Evolutionary conservation across 2,888 invertebrate species (phyloP).

Genomic region (Apamea epomidion): DNA sequence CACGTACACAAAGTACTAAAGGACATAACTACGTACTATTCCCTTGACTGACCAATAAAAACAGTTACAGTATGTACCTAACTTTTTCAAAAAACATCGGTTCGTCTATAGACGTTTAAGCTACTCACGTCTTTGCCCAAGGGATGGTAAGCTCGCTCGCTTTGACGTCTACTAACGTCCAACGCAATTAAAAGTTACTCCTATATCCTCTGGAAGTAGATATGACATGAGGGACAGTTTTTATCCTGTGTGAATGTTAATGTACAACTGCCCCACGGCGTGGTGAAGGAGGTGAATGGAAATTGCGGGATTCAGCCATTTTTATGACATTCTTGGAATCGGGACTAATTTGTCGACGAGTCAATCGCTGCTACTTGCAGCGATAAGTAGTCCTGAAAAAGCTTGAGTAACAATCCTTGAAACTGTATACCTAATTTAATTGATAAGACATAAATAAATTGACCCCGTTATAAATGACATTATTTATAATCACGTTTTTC

Average conservation of each 20-base stretch:
- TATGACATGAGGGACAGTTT: slow-evolving; percentile 56
- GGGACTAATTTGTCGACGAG: background rate
- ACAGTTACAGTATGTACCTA: slow-evolving; percentile 32
- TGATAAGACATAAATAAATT: background rate
- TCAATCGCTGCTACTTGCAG: background rate
- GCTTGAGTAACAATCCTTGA: background rate
- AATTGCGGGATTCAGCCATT: background rate
- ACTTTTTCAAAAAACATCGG: slow-evolving; percentile 45
- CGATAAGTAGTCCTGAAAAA: background rate
- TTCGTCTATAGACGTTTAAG: slow-evolving; percentile 37
- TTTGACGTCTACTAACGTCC: slow-evolving; percentile 59
- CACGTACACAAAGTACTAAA: slow-evolving; percentile 27
- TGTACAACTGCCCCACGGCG: background rate
- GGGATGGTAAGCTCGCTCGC: slow-evolving; percentile 47
- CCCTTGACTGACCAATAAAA: slow-evolving; percentile 44
- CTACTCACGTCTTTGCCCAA: slow-evolving; percentile 45
- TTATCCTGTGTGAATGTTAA: slow-evolving; percentile 35
- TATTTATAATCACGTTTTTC: background rate
- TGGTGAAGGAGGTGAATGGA: background rate
- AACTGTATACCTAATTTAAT: too few species aligned
- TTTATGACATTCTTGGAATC: background rate
- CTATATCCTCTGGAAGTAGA: slow-evolving; percentile 46
- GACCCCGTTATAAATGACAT: background rate
- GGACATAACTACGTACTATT: slow-evolving; percentile 29
- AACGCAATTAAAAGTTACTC: slow-evolving; percentile 72